Evolutionary conservation across 1,140 invertebrate species (phyloP), one percentile per base, ranked within the genome.

Genomic region (Planococcus citri): DNA sequence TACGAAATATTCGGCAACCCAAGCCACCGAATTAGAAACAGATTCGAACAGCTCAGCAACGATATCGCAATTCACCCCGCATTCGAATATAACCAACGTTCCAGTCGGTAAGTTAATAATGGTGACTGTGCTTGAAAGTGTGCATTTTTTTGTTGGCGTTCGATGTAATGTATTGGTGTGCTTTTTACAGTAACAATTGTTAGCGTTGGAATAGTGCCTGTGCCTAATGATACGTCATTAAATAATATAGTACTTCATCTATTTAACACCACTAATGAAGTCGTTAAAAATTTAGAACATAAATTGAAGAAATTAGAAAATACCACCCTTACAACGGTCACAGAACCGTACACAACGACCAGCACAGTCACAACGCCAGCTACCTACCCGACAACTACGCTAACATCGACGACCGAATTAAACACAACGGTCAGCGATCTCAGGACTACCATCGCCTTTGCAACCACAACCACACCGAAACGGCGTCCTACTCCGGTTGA

Each of bases 371-470:
- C 71, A 41, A 72, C 64, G 27, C 68, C 14, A 41, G 58, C 25
- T 60, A 71, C 69, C 12, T 57, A 27, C 70, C 38, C 27, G 33
- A 68, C 21, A 24, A 69, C 3, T n/a, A 22, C 58, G 21, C 41
- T 38, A 20, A 38, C 22, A 29, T 69, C 67, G 24, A 58, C 68
- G 22, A 27, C 58, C 60, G 69, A 24, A 51, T 24, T 2, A 57
- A 79, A 72, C 78, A 79, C 72, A 67, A 51, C n/a, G 20, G 38
- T 14, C 24, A 22, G 3, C 37, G 33, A 1, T 57, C 41, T 14
- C 37, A 67, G 21, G 61, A 22, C 27, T 22, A 68, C 41, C 22
- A 25, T 60, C 17, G 9, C 68, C n/a, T 61, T 60, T 61, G 38
- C 68, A 3, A 27, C 27, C 17, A 68, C 41, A 24, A 57, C 38